Evolutionary conservation across 2,113 vertebrate genomes (phyloP).

Genomic region (Acanthisitta chloris): DNA sequence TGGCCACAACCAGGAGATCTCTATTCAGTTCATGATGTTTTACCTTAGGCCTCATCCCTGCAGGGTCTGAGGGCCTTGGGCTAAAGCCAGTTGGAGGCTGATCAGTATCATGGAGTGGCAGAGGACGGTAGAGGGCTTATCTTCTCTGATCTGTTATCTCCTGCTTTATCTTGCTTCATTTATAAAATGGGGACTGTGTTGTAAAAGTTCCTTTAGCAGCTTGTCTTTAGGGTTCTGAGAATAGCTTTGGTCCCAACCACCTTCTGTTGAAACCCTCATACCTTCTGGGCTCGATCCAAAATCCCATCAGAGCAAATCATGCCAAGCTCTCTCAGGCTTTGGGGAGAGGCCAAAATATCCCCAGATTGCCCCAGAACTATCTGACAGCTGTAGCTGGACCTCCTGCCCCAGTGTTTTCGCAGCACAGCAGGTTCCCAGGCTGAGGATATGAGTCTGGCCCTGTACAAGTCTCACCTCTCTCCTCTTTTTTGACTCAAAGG

Average conservation of each 20-base stretch:
- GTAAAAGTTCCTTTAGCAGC: background rate
- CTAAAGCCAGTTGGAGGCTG: background rate
- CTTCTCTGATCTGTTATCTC: constrained; percentile 9
- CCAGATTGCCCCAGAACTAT: background rate
- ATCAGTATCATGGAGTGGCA: background rate
- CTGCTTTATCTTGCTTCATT: constrained; percentile 8
- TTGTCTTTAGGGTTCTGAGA: background rate
- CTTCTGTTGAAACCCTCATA: background rate
- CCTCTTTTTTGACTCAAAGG: background rate
- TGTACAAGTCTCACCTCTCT: background rate
- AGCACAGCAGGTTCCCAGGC: background rate
- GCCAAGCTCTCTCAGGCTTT: background rate
- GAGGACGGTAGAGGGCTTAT: background rate
- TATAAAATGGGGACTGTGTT: background rate
- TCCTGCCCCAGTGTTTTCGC: background rate
- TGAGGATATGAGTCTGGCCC: background rate
- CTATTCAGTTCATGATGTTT: background rate
- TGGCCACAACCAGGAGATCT: background rate
- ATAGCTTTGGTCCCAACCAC: background rate
- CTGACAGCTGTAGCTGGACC: background rate
- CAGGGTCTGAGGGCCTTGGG: background rate
- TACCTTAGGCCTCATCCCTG: background rate
- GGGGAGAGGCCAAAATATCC: background rate
- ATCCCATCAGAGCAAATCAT: background rate
- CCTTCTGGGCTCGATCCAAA: background rate